Evolutionary conservation across 2,113 vertebrate species (phyloP).

Genomic region (Phylloscopus trochilus): DNA sequence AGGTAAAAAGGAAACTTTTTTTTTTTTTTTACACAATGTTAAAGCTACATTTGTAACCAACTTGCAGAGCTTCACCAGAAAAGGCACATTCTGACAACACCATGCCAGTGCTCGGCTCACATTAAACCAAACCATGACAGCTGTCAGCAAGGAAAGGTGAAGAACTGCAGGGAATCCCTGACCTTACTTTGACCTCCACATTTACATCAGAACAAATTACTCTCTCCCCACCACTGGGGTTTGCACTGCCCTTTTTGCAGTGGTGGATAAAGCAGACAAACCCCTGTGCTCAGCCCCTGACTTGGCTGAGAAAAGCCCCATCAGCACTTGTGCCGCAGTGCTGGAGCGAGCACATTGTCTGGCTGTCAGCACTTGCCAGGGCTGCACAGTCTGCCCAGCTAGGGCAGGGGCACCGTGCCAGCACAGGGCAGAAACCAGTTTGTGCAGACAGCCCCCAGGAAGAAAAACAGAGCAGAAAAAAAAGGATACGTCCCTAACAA

Average conservation of each 20-base stretch:
- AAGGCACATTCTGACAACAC: background rate
- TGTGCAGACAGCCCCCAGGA: background rate
- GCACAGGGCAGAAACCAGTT: background rate
- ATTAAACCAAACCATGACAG: background rate
- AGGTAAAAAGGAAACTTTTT: background rate
- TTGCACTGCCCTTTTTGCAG: background rate
- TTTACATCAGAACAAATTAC: background rate
- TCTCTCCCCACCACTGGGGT: background rate
- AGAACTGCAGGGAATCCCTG: background rate
- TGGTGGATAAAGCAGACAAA: background rate
- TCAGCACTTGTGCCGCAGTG: background rate
- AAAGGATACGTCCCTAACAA: background rate
- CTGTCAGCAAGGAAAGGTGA: background rate
- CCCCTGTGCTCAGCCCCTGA: background rate
- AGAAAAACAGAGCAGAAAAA: background rate
- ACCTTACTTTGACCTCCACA: constrained; percentile 6
- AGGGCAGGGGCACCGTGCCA: background rate
- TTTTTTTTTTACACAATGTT: background rate
- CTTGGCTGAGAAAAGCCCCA: background rate
- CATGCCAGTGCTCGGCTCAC: fast-evolving
- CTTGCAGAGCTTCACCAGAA: background rate
- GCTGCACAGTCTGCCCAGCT: background rate
- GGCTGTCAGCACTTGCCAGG: background rate
- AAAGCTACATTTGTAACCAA: background rate
- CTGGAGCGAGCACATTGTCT: fast-evolving